Conservation (phyloP, 2,113 vertebrate species). For the Speoplatyrhinus poulsoni region DNA sequence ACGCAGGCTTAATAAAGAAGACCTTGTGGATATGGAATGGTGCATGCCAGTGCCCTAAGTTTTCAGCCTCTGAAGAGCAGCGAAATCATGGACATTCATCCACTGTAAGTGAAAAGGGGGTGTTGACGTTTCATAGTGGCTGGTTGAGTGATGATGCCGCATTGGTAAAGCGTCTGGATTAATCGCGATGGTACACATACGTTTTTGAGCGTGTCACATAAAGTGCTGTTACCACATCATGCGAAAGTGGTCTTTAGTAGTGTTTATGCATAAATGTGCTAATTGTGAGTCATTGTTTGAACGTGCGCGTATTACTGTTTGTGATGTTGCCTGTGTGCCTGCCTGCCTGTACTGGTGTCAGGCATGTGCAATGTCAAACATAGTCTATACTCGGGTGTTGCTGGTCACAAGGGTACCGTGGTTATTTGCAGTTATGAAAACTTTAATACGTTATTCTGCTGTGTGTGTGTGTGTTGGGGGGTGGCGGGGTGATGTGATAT, state of each 20-base stretch:
- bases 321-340: background rate
- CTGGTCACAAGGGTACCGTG: no score
- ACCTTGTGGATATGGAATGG: constrained; percentile 83
- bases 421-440: no score
- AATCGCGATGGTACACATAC: constrained; percentile 13
- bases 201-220: background rate
- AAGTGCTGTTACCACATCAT: no score
- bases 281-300: background rate
- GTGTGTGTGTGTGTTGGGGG: constrained; percentile 6
- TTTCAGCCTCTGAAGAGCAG: constrained; percentile 78
- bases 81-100: constrained; percentile 86
- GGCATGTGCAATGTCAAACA: no score
- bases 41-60: constrained; percentile 80
- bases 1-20: constrained; percentile 55
- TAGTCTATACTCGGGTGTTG: no score
- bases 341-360: background rate
- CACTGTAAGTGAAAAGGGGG: constrained; percentile 78
- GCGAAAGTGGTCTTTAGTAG: no score
- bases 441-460: no score
- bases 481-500: constrained; percentile 24
- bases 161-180: constrained; percentile 63
- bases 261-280: background rate
- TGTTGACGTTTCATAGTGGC: constrained; percentile 59
- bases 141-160: constrained; percentile 70
- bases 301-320: background rate